These are phyloP conservation scores for Ladona fulva DNA, from an alignment of 1,140 invertebrate genomes.

Conservation along the genomic window DNA sequence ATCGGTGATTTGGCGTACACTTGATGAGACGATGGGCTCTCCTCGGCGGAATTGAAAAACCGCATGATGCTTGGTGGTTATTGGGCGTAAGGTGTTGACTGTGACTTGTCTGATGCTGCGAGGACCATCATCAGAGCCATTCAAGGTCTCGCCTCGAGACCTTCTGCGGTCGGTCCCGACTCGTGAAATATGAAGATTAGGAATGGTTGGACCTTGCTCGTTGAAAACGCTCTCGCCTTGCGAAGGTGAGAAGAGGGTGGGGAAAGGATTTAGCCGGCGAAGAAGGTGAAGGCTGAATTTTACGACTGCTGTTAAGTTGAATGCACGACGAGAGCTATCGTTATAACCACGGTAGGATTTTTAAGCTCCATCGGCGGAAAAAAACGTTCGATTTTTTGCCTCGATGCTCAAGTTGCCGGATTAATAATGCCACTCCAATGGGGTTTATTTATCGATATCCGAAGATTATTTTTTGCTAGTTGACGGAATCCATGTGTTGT, in stretches of 20 bases:
- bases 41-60: background rate
- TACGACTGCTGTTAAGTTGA: background rate
- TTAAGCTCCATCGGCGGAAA: background rate
- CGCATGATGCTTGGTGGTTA: background rate
- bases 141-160: background rate
- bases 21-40: too few species aligned
- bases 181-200: constrained; percentile 7
- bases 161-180: background rate
- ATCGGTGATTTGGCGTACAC: too few species aligned
- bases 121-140: background rate
- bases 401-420: background rate
- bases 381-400: background rate
- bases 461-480: too few species aligned
- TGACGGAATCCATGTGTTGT: too few species aligned
- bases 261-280: background rate
- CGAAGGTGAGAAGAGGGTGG: background rate
- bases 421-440: background rate
- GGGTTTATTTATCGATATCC: too few species aligned
- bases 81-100: background rate
- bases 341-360: background rate
- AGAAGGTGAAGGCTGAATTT: background rate
- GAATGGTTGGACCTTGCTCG: background rate
- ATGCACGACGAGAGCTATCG: background rate
- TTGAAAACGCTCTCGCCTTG: background rate
- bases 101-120: background rate